A percentile compares a stretch with the other conserved stretches of the same genome.
phyloP scores from a whole-genome alignment of 2,797 vertebrate species.

The Menidia menidia region DNA sequence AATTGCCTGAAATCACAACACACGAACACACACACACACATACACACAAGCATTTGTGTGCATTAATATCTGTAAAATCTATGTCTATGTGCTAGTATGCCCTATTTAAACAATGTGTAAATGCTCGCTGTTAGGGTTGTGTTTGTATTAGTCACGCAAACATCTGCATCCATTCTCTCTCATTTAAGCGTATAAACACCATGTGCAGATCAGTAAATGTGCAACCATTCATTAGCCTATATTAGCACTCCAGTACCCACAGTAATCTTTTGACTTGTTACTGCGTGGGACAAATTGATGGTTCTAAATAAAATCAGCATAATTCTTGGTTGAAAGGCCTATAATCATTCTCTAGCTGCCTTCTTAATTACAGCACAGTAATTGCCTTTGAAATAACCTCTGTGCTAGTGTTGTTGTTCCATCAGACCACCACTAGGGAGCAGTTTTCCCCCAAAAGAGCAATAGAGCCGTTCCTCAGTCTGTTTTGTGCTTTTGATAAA shows the following conservation, averaged over 20 bases:
- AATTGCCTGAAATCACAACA: slow-evolving; percentile 25
- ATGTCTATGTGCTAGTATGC: slow-evolving; percentile 1
- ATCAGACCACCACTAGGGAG: slow-evolving; percentile 61
- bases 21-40: slow-evolving; percentile 7
- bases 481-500: slow-evolving; percentile 15
- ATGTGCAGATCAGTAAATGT: slow-evolving; percentile 10
- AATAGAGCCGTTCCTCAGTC: background rate
- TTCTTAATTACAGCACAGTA: slow-evolving; percentile 64
- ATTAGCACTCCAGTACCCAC: slow-evolving; percentile 33
- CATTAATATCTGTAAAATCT: background rate
- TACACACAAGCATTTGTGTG: too few species aligned
- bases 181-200: slow-evolving; percentile 17
- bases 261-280: slow-evolving; percentile 41
- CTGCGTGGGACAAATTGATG: slow-evolving; percentile 30
- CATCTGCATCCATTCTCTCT: slow-evolving; percentile 3
- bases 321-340: slow-evolving; percentile 61
- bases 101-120: slow-evolving; percentile 10
- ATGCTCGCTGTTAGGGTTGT: slow-evolving; percentile 3
- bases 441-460: slow-evolving; percentile 53
- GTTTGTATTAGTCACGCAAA: slow-evolving; percentile 21
- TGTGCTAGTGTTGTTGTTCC: slow-evolving; percentile 34
- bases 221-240: slow-evolving; percentile 21
- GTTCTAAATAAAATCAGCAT: slow-evolving; percentile 65
- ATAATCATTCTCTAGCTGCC: slow-evolving; percentile 61
- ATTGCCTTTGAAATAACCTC: slow-evolving; percentile 69